Conservation (phyloP, 1,140 invertebrate species). For the Caenorhabditis tropicalis region DNA sequence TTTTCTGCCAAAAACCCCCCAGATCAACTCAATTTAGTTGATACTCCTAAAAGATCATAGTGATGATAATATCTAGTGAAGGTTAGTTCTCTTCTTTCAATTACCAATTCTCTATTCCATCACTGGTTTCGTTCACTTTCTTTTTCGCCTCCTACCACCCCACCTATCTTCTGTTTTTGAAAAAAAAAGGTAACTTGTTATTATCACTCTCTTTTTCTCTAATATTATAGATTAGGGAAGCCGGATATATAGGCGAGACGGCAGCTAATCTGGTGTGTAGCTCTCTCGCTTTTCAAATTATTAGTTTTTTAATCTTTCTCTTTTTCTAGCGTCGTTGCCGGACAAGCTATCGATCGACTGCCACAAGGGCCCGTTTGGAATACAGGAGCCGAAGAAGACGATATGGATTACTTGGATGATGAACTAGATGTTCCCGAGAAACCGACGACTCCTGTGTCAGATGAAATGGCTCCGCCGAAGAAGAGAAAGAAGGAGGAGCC, state of each 20-base stretch:
- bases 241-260: not conserved
- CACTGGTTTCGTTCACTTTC: too few relatives aligned
- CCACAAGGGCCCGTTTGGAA: conserved; percentile 59
- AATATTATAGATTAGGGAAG: not conserved
- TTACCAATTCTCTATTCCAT: too few relatives aligned
- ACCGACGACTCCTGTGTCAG: not conserved
- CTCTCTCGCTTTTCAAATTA: not conserved
- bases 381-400: conserved; percentile 46
- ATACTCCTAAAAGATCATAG: too few relatives aligned
- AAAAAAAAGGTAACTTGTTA: too few relatives aligned
- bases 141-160: too few relatives aligned
- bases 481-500: conserved; percentile 40
- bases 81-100: too few relatives aligned
- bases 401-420: conserved; percentile 13
- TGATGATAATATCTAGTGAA: too few relatives aligned
- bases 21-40: too few relatives aligned
- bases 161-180: too few relatives aligned
- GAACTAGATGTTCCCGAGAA: not conserved
- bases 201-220: too few relatives aligned
- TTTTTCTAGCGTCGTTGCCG: conserved; percentile 51
- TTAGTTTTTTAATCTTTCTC: not conserved
- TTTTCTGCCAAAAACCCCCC: too few relatives aligned
- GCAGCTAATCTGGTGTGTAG: not conserved
- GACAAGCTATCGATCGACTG: conserved; percentile 64
- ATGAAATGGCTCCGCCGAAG: not conserved